These are phyloP conservation scores for Melopsittacus undulatus DNA, from an alignment of 2,797 vertebrate species.

Conservation along the genomic window DNA sequence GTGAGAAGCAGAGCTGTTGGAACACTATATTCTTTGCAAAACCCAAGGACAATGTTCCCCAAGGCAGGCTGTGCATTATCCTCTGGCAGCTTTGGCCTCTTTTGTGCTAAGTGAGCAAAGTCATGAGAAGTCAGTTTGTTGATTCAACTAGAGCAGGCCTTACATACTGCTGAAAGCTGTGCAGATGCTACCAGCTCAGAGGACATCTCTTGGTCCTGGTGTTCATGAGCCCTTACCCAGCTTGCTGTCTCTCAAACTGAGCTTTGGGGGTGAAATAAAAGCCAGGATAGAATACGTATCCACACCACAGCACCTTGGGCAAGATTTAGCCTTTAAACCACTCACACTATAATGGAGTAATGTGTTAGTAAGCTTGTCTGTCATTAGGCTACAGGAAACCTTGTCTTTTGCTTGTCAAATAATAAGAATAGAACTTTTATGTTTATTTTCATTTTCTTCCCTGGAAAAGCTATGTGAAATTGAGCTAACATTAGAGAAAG, in stretches of 20 bases:
- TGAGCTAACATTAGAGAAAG: neutral
- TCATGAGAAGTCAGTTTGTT: fast-evolving
- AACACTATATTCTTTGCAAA: neutral
- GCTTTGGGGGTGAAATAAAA: neutral
- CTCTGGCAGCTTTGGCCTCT: neutral
- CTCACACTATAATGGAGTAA: neutral
- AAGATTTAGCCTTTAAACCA: constrained; percentile 36
- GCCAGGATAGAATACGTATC: neutral
- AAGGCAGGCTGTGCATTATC: fast-evolving
- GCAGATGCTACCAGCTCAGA: neutral
- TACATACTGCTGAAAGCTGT: fast-evolving
- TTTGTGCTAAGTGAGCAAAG: neutral
- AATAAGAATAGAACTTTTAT: neutral
- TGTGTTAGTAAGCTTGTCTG: neutral
- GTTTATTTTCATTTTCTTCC: neutral
- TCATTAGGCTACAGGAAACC: neutral
- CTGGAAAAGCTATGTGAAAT: neutral
- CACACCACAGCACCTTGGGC: neutral
- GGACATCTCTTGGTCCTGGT: neutral
- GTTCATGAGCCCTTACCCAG: neutral
- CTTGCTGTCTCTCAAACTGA: neutral
- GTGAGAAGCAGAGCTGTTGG: neutral
- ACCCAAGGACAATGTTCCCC: neutral
- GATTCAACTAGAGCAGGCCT: neutral
- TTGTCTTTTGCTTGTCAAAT: constrained; percentile 3